Percentiles rank a stretch among this genome's conserved stretches.
These are phyloP conservation scores for Anoplius nigerrimus DNA, from an alignment of 2,888 invertebrate species.

Conservation along the genomic window DNA sequence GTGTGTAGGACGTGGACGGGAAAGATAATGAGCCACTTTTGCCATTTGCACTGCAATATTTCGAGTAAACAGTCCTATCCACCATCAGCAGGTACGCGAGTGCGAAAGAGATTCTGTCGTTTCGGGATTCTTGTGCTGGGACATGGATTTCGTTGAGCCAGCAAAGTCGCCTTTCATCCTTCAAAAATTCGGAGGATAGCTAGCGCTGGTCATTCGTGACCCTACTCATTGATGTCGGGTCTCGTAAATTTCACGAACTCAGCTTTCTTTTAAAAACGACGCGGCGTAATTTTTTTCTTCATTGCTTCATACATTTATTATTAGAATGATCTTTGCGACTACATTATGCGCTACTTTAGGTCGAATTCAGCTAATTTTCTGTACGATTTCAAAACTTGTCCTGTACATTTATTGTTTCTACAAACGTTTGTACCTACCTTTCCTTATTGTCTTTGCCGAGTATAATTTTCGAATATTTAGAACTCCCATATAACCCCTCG, in stretches of 20 bases:
- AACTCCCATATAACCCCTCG: no score
- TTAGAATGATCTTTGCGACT: no score
- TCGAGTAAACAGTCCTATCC: slow-evolving; percentile 38
- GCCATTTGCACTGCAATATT: slow-evolving; percentile 27
- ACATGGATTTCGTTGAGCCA: slow-evolving; percentile 35
- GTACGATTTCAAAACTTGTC: no score
- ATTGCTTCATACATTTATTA: no score
- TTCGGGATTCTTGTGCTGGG: slow-evolving; percentile 11
- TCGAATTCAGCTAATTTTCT: no score
- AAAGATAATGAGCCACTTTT: neutral
- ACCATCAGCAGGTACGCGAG: slow-evolving; percentile 24
- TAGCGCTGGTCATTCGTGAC: slow-evolving; percentile 52
- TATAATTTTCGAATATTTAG: no score
- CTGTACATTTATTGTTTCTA: no score
- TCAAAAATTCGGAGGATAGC: slow-evolving; percentile 52
- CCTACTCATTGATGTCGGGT: slow-evolving; percentile 55
- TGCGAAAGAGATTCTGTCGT: slow-evolving; percentile 40
- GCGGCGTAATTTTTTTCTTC: slow-evolving; percentile 42
- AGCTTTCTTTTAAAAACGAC: slow-evolving; percentile 48
- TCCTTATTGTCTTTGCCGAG: no score
- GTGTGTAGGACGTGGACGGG: neutral
- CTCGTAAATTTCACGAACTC: slow-evolving; percentile 49
- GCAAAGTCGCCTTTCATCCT: slow-evolving; percentile 56
- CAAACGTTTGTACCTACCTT: no score
- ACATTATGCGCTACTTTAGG: no score